Conservation (phyloP, 2,888 invertebrate genomes). For the Andrena praecox region DNA sequence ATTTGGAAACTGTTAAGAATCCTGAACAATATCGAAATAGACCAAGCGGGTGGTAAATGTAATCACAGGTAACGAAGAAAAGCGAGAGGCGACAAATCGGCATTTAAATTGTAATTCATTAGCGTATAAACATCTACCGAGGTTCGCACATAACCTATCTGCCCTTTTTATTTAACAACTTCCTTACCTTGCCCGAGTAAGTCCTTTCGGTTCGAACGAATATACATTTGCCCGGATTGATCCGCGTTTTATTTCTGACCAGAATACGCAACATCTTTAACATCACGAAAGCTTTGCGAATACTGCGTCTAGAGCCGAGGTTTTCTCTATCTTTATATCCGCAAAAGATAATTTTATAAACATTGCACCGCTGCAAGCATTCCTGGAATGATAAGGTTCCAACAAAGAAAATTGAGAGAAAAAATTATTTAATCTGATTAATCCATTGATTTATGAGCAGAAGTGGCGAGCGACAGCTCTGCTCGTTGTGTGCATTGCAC, state of each 20-base stretch:
- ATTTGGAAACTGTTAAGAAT: neutral
- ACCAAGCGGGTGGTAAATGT: neutral
- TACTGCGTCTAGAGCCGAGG: neutral
- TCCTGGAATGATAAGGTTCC: neutral
- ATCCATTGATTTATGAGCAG: neutral
- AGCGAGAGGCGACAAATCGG: neutral
- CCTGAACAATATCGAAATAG: neutral
- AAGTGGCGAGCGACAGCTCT: no score
- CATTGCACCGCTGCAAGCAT: neutral
- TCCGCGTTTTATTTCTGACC: neutral
- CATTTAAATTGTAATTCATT: neutral
- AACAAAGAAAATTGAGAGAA: neutral
- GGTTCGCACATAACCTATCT: constrained; percentile 27
- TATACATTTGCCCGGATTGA: constrained; percentile 5
- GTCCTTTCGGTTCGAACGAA: constrained; percentile 3
- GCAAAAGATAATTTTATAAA: neutral
- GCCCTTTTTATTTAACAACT: neutral
- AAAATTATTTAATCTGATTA: neutral
- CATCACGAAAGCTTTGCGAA: neutral
- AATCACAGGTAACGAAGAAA: neutral
- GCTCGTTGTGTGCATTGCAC: no score
- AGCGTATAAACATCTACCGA: neutral
- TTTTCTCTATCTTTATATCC: neutral
- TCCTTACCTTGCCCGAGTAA: constrained; percentile 36
- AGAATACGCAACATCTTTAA: constrained; percentile 27